phyloP scores from a whole-genome alignment of 2,113 vertebrate species.

The human region DNA sequence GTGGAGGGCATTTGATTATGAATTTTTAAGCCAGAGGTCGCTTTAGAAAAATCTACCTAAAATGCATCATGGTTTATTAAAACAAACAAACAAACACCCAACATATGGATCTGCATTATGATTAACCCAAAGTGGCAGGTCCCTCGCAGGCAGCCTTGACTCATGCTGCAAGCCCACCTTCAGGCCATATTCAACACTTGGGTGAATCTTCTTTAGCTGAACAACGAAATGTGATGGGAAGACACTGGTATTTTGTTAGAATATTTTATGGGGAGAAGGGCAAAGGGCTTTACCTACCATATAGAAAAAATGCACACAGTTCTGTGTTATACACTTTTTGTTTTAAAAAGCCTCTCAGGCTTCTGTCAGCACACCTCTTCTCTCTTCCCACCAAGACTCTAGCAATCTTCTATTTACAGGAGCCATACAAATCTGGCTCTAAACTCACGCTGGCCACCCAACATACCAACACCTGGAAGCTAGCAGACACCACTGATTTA shows the following conservation, averaged over 20 bases:
- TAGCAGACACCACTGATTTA: neutral
- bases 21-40: neutral
- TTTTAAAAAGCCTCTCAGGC: neutral
- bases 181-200: neutral
- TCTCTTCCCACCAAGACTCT: neutral
- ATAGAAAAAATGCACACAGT: neutral
- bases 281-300: neutral
- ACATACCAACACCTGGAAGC: neutral
- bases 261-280: neutral
- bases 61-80: neutral
- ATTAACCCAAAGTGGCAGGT: neutral
- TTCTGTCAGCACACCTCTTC: neutral
- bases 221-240: neutral
- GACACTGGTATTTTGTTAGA: neutral
- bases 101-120: neutral
- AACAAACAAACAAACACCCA: neutral
- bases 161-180: neutral
- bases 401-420: neutral
- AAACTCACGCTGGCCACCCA: neutral
- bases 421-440: neutral
- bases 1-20: neutral
- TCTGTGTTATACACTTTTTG: neutral
- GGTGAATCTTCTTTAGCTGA: neutral
- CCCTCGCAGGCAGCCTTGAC: rapidly evolving
- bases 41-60: neutral